These are phyloP conservation scores for Micrastur ruficollis DNA, from an alignment of 2,797 vertebrate species.

Conservation along the genomic window DNA sequence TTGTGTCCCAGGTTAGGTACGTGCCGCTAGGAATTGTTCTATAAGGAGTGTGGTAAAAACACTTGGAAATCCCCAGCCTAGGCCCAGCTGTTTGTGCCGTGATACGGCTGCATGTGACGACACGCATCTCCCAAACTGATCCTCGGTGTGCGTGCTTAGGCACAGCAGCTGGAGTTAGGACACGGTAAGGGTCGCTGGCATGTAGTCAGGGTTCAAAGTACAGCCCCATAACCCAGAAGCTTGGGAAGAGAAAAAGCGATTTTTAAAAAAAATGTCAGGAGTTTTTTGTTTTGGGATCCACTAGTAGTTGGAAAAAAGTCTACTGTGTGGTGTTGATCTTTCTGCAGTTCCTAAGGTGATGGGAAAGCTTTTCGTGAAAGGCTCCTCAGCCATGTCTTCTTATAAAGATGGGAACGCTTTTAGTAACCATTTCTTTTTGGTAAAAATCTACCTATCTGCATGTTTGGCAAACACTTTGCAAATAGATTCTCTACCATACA, in stretches of 20 bases:
- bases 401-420: background rate
- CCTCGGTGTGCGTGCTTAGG: rapidly evolving
- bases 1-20: background rate
- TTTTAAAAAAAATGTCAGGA: background rate
- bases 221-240: background rate
- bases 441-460: background rate
- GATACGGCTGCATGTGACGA: rapidly evolving
- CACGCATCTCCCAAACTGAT: rapidly evolving
- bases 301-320: background rate
- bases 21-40: rapidly evolving
- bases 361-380: background rate
- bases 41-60: rapidly evolving
- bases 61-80: rapidly evolving
- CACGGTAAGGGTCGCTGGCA: rapidly evolving
- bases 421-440: rapidly evolving
- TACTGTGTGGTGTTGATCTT: background rate
- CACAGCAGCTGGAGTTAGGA: background rate
- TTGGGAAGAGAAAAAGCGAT: background rate
- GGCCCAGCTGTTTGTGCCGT: background rate
- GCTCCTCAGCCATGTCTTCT: background rate
- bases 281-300: background rate
- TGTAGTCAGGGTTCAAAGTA: background rate
- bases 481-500: rapidly evolving
- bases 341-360: background rate
- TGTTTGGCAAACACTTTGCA: background rate